Conservation (phyloP, 2,113 vertebrate genomes). For the Antechinus stuartii region DNA sequence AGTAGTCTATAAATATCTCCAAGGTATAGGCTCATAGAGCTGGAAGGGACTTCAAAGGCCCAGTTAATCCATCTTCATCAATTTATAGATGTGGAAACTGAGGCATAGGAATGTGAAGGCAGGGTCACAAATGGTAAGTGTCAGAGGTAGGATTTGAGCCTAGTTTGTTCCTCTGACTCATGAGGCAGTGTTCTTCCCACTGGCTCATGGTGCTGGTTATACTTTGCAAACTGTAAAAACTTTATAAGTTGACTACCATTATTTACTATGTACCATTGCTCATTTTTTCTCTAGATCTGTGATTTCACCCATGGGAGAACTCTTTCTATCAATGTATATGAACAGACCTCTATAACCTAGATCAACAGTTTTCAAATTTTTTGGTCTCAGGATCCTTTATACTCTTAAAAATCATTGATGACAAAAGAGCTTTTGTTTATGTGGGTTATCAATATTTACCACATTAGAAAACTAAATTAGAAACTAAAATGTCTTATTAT, state of each 20-base stretch:
- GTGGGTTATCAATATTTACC: background rate
- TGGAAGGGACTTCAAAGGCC: background rate
- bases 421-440: background rate
- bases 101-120: background rate
- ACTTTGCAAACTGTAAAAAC: background rate
- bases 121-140: background rate
- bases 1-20: background rate
- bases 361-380: background rate
- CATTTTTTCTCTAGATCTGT: background rate
- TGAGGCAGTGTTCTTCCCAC: background rate
- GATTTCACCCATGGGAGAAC: background rate
- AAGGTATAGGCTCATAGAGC: background rate
- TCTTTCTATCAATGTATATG: background rate
- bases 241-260: background rate
- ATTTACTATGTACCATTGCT: background rate
- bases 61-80: background rate
- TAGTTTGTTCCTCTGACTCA: background rate
- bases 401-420: background rate
- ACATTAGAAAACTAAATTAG: background rate
- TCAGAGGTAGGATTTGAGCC: background rate
- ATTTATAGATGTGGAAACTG: background rate
- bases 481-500: background rate
- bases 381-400: background rate
- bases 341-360: background rate
- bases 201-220: background rate